These are phyloP conservation scores for Agrotis exclamationis DNA, from an alignment of 2,888 invertebrate genomes.

Conservation along the genomic window DNA sequence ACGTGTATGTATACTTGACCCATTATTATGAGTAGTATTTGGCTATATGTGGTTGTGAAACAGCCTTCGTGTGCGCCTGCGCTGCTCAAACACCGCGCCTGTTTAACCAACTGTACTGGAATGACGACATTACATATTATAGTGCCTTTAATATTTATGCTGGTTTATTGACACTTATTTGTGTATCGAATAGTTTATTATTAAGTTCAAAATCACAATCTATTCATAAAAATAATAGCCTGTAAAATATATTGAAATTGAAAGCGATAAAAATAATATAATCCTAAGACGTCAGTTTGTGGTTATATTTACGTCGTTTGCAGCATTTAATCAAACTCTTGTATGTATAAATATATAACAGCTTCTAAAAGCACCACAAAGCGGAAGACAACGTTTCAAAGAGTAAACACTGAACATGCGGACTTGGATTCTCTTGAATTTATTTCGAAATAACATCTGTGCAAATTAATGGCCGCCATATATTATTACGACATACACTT, in stretches of 20 bases:
- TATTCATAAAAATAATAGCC: slow-evolving; percentile 5
- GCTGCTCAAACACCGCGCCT: slow-evolving; percentile 54
- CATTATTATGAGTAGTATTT: slow-evolving; percentile 49
- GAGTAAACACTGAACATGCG: slow-evolving; percentile 57
- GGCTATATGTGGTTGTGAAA: slow-evolving; percentile 60
- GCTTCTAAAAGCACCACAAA: slow-evolving; percentile 39
- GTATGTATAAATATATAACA: slow-evolving; percentile 33
- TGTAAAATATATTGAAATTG: background rate
- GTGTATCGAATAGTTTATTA: slow-evolving; percentile 41
- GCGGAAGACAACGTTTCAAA: slow-evolving; percentile 57
- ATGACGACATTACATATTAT: slow-evolving; percentile 40
- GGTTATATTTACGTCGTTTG: slow-evolving; percentile 4
- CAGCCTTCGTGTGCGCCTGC: slow-evolving; percentile 60
- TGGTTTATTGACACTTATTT: slow-evolving; percentile 41
- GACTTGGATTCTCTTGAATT: slow-evolving; percentile 46
- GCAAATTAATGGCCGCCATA: slow-evolving; percentile 49
- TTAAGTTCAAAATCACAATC: slow-evolving; percentile 33
- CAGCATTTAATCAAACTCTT: slow-evolving; percentile 47
- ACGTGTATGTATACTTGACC: slow-evolving; percentile 14
- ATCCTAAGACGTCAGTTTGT: background rate
- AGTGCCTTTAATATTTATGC: slow-evolving; percentile 23
- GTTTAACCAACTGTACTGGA: slow-evolving; percentile 60
- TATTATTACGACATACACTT: slow-evolving; percentile 22
- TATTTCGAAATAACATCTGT: slow-evolving; percentile 60
- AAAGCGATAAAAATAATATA: background rate